Base-by-base conservation (phyloP, 2,113 vertebrate species). In the Tamias sibiricus region DNA sequence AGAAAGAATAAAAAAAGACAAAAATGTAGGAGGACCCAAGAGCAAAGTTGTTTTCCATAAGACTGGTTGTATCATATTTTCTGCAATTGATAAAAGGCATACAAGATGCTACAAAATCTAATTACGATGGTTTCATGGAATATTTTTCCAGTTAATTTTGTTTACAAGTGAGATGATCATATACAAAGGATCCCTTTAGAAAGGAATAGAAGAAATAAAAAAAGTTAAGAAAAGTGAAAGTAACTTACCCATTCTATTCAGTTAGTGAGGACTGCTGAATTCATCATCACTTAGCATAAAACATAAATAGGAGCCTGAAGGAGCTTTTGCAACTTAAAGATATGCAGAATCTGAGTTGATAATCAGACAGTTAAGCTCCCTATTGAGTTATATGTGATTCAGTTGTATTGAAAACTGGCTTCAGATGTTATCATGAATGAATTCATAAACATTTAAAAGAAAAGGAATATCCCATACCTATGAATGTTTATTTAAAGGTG, bases 111-210 rank as follows among this genome's bases (percentile, higher is more conserved):
- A 2, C 54, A 84, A 90, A 91, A 84, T 95, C 64, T 93, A 92
- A 94, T 84, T 93, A 75, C 44, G 16, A 90, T 77, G 71, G 35
- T 76, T 95, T 95, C 59, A 37, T 95, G 42, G 79, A 77, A 90
- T 75, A 77, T 87, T 96, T 95, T 97, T 97, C 96, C 96, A 97
- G 95, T 97, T 96, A 80, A 83, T 75, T 92, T 57, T 94, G 62
- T 96, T 83, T 86, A 42, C 93, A 95, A 94, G 19, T 86, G 96
- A 97, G 96, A 97, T 96, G 96, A 97, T 91, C 28, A 57, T 72
- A 92, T 62, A 24, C 32, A 94, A 96, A 94, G 42, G 68, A 85
- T 84, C 59, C 19, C 37, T 90, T 85, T 28, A 87, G 47, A 84
- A 94, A 87, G 20, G 44, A 81, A 75, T 64, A 90, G 66, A 89